Conservation (phyloP, 1,140 invertebrate species). For the Laupala kohalensis region DNA sequence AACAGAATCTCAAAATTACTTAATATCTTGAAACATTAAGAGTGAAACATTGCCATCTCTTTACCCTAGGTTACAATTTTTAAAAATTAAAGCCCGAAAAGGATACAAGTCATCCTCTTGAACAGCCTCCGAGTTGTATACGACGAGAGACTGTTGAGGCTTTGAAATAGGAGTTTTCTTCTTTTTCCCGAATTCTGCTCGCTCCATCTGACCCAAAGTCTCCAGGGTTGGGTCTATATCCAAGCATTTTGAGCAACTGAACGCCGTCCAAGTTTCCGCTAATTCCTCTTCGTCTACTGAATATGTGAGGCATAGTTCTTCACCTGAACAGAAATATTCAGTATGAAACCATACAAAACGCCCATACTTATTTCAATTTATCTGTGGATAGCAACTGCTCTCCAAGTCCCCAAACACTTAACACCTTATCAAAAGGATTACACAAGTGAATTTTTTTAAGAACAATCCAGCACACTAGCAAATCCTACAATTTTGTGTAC, state of each 20-base stretch:
- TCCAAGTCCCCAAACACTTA: no score
- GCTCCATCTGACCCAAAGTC: slow-evolving; percentile 40
- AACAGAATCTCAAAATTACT: background rate
- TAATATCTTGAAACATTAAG: no score
- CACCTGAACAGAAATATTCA: slow-evolving; percentile 27
- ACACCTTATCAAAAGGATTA: no score
- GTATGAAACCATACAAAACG: background rate
- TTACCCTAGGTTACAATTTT: no score
- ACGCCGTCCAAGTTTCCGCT: slow-evolving; percentile 52
- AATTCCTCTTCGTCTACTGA: slow-evolving; percentile 44
- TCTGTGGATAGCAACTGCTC: no score
- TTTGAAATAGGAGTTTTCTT: slow-evolving; percentile 14
- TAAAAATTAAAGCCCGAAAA: background rate
- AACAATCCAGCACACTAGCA: no score
- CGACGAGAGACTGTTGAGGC: background rate
- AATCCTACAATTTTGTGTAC: no score
- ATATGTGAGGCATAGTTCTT: slow-evolving; percentile 41
- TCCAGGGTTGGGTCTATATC: slow-evolving; percentile 39
- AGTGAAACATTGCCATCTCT: no score
- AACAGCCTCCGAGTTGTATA: background rate
- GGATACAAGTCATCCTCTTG: background rate
- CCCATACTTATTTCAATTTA: background rate
- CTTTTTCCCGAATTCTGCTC: slow-evolving; percentile 43
- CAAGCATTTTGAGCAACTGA: slow-evolving; percentile 41
- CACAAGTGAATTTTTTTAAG: no score